phyloP scores from a whole-genome alignment of 23 tunicate species.

The Oikopleura dioica region DNA sequence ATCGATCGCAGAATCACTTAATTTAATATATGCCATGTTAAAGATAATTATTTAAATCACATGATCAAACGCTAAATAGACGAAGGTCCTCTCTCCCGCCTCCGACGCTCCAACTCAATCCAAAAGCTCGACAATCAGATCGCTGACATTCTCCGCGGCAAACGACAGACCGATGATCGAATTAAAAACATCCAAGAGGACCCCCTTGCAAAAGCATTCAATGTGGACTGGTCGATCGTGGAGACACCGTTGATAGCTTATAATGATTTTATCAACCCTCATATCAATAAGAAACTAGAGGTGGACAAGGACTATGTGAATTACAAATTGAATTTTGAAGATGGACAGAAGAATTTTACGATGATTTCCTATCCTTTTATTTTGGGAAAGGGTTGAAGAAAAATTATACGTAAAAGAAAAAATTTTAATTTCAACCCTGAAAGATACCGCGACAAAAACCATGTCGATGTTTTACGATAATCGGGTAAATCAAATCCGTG shows the following conservation, averaged over 20 bases:
- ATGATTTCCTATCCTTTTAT: background rate
- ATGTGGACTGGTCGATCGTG: background rate
- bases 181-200: background rate
- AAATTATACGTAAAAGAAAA: background rate
- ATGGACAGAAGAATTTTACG: background rate
- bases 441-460: no score
- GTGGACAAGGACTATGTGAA: background rate
- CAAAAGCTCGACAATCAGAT: background rate
- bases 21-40: no score
- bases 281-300: background rate
- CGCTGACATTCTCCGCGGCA: background rate
- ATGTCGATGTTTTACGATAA: background rate
- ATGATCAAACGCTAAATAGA: no score
- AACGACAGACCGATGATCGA: slow-evolving; percentile 6
- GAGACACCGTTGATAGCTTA: background rate
- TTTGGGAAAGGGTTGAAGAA: background rate
- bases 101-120: background rate
- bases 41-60: no score
- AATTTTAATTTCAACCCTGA: no score
- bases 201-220: background rate
- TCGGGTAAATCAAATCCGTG: background rate
- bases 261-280: background rate
- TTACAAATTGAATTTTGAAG: background rate
- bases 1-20: no score
- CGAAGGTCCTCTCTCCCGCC: no score